These are phyloP conservation scores for Chondrilla cf. caribensis DNA, from an alignment of 37 sponge, comb jelly and placozoan genomes.

Conservation along the genomic window DNA sequence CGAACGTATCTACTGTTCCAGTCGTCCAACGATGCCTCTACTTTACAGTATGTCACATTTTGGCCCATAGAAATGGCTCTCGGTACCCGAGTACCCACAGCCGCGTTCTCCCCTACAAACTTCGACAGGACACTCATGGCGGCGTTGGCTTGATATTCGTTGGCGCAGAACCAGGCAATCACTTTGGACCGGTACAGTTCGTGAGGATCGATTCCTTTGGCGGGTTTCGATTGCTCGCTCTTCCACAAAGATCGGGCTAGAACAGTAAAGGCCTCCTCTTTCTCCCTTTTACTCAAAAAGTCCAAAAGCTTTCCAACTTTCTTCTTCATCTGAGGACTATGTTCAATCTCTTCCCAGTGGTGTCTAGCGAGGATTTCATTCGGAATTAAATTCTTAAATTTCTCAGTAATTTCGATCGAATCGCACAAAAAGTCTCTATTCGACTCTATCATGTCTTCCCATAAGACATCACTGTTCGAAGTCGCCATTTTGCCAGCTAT, in stretches of 20 bases:
- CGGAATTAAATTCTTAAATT: neutral
- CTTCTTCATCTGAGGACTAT: neutral
- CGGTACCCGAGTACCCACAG: neutral
- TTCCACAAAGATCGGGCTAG: neutral
- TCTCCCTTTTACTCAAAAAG: neutral
- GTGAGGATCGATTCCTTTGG: neutral
- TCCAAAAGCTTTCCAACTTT: neutral
- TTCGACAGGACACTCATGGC: neutral
- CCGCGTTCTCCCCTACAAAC: neutral
- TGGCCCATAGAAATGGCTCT: neutral
- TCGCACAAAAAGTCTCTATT: neutral
- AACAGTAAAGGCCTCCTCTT: neutral
- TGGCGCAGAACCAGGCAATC: neutral
- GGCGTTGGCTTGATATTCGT: neutral
- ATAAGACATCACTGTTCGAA: neutral
- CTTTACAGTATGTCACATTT: neutral
- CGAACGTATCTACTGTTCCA: neutral
- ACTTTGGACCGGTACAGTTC: neutral
- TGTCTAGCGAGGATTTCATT: neutral
- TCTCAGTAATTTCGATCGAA: neutral
- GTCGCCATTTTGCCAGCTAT: neutral
- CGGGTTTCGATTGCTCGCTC: neutral
- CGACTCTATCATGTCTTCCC: neutral
- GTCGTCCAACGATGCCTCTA: neutral
- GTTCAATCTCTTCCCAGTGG: constrained; percentile 12